Evolutionary conservation across 2,797 vertebrate species (phyloP).

Genomic region (Clamator glandarius): DNA sequence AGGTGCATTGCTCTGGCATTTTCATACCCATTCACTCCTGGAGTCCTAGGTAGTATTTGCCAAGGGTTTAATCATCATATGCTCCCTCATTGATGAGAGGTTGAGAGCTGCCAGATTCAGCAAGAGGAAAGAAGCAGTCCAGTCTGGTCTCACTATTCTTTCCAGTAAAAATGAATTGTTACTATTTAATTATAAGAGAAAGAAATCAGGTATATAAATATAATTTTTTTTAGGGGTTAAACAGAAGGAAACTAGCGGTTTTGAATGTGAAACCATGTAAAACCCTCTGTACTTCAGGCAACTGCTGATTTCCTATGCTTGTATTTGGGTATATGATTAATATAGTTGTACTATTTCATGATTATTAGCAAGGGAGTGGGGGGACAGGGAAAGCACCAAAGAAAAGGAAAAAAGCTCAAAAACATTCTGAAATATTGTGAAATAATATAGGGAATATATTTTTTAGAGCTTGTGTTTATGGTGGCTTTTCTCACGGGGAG

Average conservation of each 20-base stretch:
- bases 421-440: constrained; percentile 7
- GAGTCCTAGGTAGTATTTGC: neutral
- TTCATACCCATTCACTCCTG: neutral
- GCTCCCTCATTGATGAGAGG: neutral
- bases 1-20: neutral
- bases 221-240: neutral
- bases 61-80: neutral
- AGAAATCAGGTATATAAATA: neutral
- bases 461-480: neutral
- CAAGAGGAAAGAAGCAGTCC: neutral
- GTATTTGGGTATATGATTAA: constrained; percentile 17
- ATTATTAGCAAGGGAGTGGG: neutral
- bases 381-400: accelerated
- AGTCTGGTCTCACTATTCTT: neutral
- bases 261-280: neutral
- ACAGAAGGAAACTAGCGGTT: neutral
- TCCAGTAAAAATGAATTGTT: neutral
- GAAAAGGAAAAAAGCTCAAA: neutral
- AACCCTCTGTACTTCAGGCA: neutral
- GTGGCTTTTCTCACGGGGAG: neutral
- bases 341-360: neutral
- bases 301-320: neutral
- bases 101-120: neutral
- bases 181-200: neutral
- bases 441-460: neutral